A percentile compares a stretch with the other conserved stretches of the same genome.
Evolutionary conservation across 1,140 invertebrate species (phyloP).

Genomic region (Whitmania pigra): DNA sequence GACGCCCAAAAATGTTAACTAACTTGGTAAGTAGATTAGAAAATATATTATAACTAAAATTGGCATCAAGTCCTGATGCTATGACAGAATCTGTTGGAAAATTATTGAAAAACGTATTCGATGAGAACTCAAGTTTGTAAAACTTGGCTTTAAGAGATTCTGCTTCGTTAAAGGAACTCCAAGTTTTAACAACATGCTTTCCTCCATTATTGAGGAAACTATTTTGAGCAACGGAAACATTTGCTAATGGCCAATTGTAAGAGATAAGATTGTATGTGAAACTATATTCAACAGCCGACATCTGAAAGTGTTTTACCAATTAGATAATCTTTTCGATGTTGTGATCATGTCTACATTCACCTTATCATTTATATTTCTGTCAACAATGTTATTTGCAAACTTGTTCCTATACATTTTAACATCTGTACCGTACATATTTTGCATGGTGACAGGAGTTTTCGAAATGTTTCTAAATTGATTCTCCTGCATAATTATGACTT

Average conservation of each 20-base stretch:
- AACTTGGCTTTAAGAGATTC: neutral
- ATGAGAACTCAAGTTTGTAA: neutral
- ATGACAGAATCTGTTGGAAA: neutral
- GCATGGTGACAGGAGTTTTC: neutral
- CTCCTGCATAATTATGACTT: neutral
- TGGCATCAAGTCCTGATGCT: neutral
- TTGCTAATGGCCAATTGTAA: neutral
- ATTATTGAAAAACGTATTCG: slow-evolving; percentile 5
- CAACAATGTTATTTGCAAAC: neutral
- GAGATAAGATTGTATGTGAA: neutral
- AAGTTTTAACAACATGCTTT: slow-evolving; percentile 2
- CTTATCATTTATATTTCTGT: neutral
- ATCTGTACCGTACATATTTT: neutral
- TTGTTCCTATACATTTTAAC: neutral
- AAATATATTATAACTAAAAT: slow-evolving; percentile 7
- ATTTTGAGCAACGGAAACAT: neutral
- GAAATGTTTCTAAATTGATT: neutral
- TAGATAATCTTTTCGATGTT: too few species aligned
- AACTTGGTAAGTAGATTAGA: neutral
- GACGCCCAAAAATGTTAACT: neutral
- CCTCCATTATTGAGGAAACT: neutral
- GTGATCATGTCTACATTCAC: neutral
- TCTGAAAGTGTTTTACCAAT: too few species aligned
- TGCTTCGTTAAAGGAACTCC: neutral
- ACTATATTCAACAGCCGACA: too few species aligned